Evolutionary conservation across 2,797 vertebrate species (phyloP).

Genomic region (Psittacula derbiana): DNA sequence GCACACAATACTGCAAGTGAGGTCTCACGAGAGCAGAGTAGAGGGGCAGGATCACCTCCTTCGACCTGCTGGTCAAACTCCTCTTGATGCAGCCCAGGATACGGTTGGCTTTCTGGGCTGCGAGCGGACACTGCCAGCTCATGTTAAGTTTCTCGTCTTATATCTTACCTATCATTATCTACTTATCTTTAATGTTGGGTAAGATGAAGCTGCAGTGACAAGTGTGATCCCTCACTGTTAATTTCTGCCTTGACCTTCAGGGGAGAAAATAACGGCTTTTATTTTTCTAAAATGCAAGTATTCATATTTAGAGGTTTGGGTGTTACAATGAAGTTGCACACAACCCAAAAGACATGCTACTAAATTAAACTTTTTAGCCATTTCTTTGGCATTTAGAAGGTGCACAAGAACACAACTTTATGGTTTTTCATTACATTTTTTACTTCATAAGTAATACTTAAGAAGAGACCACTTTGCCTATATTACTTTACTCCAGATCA

Average conservation of each 20-base stretch:
- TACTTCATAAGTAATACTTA: neutral
- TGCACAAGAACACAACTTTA: neutral
- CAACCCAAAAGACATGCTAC: accelerated
- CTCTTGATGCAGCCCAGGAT: too few species aligned
- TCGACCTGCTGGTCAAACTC: too few species aligned
- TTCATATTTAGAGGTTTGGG: neutral
- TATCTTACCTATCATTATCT: neutral
- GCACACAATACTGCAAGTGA: too few species aligned
- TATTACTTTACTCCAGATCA: neutral
- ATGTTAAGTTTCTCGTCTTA: neutral
- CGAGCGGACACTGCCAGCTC: too few species aligned
- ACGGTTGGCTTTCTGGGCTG: too few species aligned
- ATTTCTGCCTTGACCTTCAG: neutral
- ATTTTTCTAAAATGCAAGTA: neutral
- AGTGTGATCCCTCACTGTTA: neutral
- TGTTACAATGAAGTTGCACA: neutral
- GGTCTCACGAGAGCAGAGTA: too few species aligned
- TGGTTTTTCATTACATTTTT: neutral
- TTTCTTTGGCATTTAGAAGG: neutral
- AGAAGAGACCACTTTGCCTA: neutral
- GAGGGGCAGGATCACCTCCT: too few species aligned
- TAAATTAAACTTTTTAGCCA: neutral
- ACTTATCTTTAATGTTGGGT: neutral
- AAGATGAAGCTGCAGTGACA: neutral
- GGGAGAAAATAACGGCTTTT: neutral